These are phyloP conservation scores for Athripsodes cinereus DNA, from an alignment of 2,888 invertebrate species.

Conservation along the genomic window DNA sequence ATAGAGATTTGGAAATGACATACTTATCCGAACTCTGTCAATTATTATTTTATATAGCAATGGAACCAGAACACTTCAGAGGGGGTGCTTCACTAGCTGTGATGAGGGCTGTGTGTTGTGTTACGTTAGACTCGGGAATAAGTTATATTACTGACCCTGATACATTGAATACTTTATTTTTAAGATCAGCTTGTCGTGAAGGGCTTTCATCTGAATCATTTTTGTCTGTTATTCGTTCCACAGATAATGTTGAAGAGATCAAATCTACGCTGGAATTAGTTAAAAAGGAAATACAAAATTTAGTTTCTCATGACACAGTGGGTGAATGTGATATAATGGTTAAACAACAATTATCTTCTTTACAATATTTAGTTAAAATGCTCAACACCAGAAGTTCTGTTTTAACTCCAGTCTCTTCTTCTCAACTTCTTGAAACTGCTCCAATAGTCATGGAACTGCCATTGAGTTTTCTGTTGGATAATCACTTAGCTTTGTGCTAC, in stretches of 20 bases:
- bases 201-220: conserved; percentile 79
- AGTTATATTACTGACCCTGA: conserved; percentile 80
- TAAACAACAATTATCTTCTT: conserved; percentile 80
- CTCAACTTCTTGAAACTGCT: conserved; percentile 4
- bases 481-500: conserved; percentile 69
- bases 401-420: conserved; percentile 35
- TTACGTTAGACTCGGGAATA: conserved; percentile 65
- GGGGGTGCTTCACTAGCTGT: conserved; percentile 75
- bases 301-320: conserved; percentile 77
- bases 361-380: conserved; percentile 71
- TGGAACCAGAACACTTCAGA: conserved; percentile 79
- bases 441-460: conserved; percentile 44
- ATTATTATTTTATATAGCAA: conserved; percentile 72
- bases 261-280: conserved; percentile 73
- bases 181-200: conserved; percentile 87
- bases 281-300: conserved; percentile 71
- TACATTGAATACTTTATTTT: conserved; percentile 83
- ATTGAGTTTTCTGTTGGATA: conserved; percentile 67
- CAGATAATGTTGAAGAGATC: conserved; percentile 76
- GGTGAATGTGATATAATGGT: conserved; percentile 77
- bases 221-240: conserved; percentile 72
- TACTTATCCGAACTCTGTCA: conserved; percentile 78
- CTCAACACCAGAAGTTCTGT: conserved; percentile 58
- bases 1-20: conserved; percentile 61
- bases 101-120: conserved; percentile 68